phyloP scores from a whole-genome alignment of 2,797 vertebrate genomes.

The Acipenser oxyrinchus region DNA sequence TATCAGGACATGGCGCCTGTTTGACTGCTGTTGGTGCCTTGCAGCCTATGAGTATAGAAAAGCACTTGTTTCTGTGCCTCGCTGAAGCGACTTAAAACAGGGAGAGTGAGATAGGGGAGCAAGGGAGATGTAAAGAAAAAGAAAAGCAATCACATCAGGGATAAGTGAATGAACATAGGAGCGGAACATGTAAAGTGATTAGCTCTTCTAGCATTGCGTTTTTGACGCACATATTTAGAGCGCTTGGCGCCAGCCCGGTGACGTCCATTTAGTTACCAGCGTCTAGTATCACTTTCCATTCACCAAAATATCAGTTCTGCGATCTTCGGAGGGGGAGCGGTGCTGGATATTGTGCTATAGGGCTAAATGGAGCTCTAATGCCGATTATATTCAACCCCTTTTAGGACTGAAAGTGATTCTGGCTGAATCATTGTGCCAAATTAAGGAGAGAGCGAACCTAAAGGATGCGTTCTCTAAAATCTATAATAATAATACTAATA shows the following conservation, averaged over 20 bases:
- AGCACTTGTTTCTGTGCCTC: constrained; percentile 4
- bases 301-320: constrained; percentile 36
- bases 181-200: constrained; percentile 48
- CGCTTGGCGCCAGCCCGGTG: constrained; percentile 55
- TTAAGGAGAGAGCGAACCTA: too few relatives aligned
- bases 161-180: constrained; percentile 36
- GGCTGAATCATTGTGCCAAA: too few relatives aligned
- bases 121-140: not conserved
- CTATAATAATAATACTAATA: too few relatives aligned
- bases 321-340: constrained; percentile 12
- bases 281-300: constrained; percentile 43
- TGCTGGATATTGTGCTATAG: not conserved
- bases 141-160: constrained; percentile 9
- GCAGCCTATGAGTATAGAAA: not conserved
- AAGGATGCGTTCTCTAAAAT: too few relatives aligned
- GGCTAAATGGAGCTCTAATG: too few relatives aligned
- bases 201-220: constrained; percentile 51
- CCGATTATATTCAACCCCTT: too few relatives aligned
- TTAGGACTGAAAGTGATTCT: too few relatives aligned
- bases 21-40: constrained; percentile 6
- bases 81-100: constrained; percentile 7
- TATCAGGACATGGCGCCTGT: constrained; percentile 13
- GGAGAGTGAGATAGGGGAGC: not conserved
- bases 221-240: constrained; percentile 61
- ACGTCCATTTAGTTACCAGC: constrained; percentile 44